A percentile compares a stretch with the other conserved stretches of the same genome.
Evolutionary conservation across 2,113 vertebrate genomes (phyloP).

Genomic region (Arenaria interpres): DNA sequence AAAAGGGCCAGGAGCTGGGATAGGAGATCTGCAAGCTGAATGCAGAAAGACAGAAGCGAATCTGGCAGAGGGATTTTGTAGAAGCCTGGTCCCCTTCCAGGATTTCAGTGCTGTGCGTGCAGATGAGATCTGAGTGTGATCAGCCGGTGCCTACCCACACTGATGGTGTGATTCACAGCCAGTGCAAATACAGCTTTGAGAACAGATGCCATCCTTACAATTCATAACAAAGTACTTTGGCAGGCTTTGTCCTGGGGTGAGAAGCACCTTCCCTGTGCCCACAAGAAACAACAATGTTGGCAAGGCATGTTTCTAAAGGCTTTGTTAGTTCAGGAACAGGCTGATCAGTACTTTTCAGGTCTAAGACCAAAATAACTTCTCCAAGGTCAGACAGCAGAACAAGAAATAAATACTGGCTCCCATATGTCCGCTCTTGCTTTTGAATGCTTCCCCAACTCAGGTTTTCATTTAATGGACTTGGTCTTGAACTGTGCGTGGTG

Average conservation of each 20-base stretch:
- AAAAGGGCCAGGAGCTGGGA: not conserved
- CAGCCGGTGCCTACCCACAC: not conserved
- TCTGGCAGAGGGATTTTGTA: not conserved
- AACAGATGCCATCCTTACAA: slow-evolving; percentile 28
- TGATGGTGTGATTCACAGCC: slow-evolving; percentile 17
- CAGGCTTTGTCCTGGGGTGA: not conserved
- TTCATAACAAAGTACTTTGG: slow-evolving; percentile 17
- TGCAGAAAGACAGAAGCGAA: not conserved
- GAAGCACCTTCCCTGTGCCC: not conserved
- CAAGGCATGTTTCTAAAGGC: not conserved
- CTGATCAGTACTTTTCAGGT: not conserved
- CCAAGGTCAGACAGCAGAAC: slow-evolving; percentile 32
- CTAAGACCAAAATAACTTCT: slow-evolving; percentile 15
- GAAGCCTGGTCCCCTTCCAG: not conserved
- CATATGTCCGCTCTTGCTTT: not conserved
- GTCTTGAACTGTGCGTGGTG: not conserved
- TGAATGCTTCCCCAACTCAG: not conserved
- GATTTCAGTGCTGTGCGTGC: not conserved
- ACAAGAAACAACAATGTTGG: not conserved
- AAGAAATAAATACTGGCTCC: not conserved
- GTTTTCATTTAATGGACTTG: slow-evolving; percentile 18
- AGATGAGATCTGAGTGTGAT: slow-evolving; percentile 14
- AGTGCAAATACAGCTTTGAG: slow-evolving; percentile 41
- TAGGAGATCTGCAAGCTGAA: not conserved
- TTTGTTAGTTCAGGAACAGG: slow-evolving; percentile 3